Evolutionary conservation across 2,797 vertebrate species (phyloP).

Genomic region (Squalus acanthias): DNA sequence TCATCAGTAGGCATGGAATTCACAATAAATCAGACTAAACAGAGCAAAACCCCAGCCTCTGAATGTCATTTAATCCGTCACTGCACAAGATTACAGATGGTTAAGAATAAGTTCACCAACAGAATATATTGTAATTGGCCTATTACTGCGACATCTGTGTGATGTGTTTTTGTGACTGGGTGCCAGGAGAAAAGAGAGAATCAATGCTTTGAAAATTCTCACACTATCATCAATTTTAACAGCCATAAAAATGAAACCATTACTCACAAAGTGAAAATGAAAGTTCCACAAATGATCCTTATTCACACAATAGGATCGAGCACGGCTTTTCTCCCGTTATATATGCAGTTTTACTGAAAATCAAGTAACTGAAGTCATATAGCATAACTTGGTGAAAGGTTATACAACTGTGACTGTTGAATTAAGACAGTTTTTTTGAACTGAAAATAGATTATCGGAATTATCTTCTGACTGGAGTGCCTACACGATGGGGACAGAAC

Average conservation of each 20-base stretch:
- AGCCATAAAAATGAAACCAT: not conserved
- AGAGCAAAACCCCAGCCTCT: not conserved
- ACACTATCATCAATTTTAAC: not conserved
- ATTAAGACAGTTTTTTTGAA: not conserved
- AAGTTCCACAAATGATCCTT: not conserved
- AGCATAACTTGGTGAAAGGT: not conserved
- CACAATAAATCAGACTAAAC: constrained; percentile 2
- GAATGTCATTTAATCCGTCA: not conserved
- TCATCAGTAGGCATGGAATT: not conserved
- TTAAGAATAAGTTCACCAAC: not conserved
- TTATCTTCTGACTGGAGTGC: not conserved
- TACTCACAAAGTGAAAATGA: not conserved
- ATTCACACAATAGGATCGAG: not conserved
- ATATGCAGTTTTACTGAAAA: not conserved
- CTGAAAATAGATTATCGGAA: not conserved
- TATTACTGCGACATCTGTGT: not conserved
- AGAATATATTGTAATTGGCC: not conserved
- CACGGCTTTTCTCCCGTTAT: not conserved
- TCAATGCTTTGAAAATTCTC: not conserved
- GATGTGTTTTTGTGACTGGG: not conserved
- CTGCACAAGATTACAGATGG: constrained; percentile 1
- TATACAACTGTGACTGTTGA: not conserved
- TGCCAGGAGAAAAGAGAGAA: not conserved
- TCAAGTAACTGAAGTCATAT: not conserved
- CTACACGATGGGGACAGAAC: too few species aligned